Percentiles rank a stretch among this genome's conserved stretches.
Conservation (phyloP, 1,140 invertebrate genomes). For the Oryzaephilus surinamensis region DNA sequence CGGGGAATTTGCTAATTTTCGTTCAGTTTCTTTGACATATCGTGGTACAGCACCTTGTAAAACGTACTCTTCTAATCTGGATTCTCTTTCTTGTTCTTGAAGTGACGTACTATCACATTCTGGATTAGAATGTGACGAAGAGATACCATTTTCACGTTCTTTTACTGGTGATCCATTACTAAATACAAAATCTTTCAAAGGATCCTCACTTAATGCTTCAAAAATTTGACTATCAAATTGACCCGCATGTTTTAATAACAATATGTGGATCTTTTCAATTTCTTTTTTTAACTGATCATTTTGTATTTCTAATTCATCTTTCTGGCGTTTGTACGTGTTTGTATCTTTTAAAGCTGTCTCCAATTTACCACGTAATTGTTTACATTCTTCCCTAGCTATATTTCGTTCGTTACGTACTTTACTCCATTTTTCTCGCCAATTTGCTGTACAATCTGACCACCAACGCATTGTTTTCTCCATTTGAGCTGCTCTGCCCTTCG, state of each 20-base stretch:
- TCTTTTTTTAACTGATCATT: slow-evolving; percentile 74
- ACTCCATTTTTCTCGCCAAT: slow-evolving; percentile 94
- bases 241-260: slow-evolving; percentile 56
- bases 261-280: slow-evolving; percentile 59
- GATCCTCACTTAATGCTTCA: slow-evolving; percentile 38
- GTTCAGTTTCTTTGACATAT: slow-evolving; percentile 37
- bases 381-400: slow-evolving; percentile 76
- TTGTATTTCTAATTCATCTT: slow-evolving; percentile 66
- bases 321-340: slow-evolving; percentile 63
- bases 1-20: slow-evolving; percentile 8
- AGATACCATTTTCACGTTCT: slow-evolving; percentile 38
- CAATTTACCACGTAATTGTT: slow-evolving; percentile 67
- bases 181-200: slow-evolving; percentile 34
- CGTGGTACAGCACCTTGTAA: slow-evolving; percentile 53
- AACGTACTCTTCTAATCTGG: slow-evolving; percentile 48
- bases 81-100: slow-evolving; percentile 38
- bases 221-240: slow-evolving; percentile 47
- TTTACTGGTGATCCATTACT: slow-evolving; percentile 29
- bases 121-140: slow-evolving; percentile 21
- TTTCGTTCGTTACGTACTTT: slow-evolving; percentile 80
- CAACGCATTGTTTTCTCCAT: slow-evolving; percentile 99
- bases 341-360: slow-evolving; percentile 70
- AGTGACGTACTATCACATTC: slow-evolving; percentile 31
- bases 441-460: slow-evolving; percentile 90
- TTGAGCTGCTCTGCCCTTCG: slow-evolving; percentile 79